Percentiles rank a stretch among this genome's conserved stretches.
Conservation (phyloP, 2,113 vertebrate species). For the Symphodus melops region DNA sequence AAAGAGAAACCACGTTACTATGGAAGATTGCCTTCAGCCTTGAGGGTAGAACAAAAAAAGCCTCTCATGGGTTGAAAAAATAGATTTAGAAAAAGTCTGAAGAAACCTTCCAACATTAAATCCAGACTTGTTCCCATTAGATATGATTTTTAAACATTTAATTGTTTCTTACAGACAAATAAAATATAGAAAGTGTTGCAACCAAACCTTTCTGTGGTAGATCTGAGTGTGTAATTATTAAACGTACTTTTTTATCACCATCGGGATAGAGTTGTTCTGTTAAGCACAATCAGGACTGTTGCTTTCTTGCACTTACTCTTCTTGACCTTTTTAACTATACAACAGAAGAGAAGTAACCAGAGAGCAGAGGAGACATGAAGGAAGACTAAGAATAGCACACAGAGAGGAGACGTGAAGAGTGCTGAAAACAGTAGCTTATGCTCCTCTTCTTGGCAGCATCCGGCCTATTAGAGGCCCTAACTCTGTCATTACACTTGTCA, state of each 20-base stretch:
- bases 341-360: slow-evolving; percentile 55
- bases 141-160: too few relatives aligned
- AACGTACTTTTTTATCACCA: background rate
- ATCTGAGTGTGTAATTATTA: background rate
- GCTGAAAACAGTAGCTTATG: slow-evolving; percentile 79
- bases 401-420: slow-evolving; percentile 12
- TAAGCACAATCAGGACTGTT: background rate
- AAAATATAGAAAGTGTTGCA: too few relatives aligned
- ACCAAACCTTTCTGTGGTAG: too few relatives aligned
- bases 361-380: background rate
- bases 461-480: slow-evolving; percentile 87
- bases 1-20: slow-evolving; percentile 14
- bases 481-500: slow-evolving; percentile 93
- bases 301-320: slow-evolving; percentile 1
- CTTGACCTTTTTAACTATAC: slow-evolving; percentile 75
- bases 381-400: slow-evolving; percentile 27
- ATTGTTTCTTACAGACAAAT: too few relatives aligned
- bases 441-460: slow-evolving; percentile 85
- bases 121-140: background rate
- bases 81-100: background rate
- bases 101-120: background rate
- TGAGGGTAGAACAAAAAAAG: background rate
- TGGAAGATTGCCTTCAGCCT: slow-evolving; percentile 1
- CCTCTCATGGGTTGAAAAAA: background rate
- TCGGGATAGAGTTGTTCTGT: background rate